These are phyloP conservation scores for Malaclemys terrapin DNA, from an alignment of 2,113 vertebrate species.

Conservation along the genomic window DNA sequence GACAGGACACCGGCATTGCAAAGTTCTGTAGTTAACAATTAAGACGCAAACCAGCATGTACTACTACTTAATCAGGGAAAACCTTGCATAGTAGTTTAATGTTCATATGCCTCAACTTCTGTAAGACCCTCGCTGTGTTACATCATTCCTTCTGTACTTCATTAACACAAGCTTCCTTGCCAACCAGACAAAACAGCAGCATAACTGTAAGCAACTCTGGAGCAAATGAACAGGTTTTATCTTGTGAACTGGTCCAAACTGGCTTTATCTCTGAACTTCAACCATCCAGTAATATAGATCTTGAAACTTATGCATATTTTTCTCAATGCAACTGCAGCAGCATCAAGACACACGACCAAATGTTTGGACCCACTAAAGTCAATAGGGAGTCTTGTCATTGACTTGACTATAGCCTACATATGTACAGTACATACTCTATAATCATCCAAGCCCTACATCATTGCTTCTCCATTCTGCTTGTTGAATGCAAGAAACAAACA, in stretches of 20 bases:
- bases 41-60: rapidly evolving
- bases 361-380: neutral
- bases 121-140: neutral
- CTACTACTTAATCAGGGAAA: rapidly evolving
- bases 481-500: neutral
- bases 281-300: neutral
- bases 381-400: neutral
- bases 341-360: neutral
- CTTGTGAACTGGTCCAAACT: neutral
- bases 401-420: neutral
- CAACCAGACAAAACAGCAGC: neutral
- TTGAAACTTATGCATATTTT: neutral
- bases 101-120: neutral
- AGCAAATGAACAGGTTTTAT: neutral
- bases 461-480: neutral
- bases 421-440: neutral
- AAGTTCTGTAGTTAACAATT: rapidly evolving
- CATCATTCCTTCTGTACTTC: neutral
- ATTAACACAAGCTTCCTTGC: neutral
- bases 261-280: neutral
- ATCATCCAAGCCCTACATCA: neutral
- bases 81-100: neutral
- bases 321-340: neutral
- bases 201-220: neutral
- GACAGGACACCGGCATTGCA: rapidly evolving